Percentiles rank a stretch among this genome's conserved stretches.
phyloP scores from a whole-genome alignment of 1,140 invertebrate species.

The Zaprionus capensis region DNA sequence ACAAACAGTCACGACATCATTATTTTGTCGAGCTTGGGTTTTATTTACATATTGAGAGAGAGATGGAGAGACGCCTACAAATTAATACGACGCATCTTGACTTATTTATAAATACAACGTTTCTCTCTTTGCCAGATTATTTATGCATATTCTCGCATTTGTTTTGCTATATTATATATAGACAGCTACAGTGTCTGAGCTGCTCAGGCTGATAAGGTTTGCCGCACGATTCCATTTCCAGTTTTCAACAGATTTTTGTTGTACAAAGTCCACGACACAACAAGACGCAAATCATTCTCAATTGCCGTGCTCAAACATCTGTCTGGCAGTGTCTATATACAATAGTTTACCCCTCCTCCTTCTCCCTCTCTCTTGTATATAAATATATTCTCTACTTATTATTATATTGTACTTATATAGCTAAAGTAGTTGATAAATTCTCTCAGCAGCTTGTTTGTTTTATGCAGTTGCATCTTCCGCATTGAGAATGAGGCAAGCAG shows the following conservation, averaged over 20 bases:
- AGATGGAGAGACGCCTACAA: slow-evolving; percentile 26
- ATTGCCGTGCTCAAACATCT: slow-evolving; percentile 28
- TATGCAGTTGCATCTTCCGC: slow-evolving; percentile 22
- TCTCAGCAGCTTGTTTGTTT: slow-evolving; percentile 28
- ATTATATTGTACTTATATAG: background rate
- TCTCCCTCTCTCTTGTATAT: background rate
- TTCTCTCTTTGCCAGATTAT: slow-evolving; percentile 20
- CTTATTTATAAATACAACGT: slow-evolving; percentile 22
- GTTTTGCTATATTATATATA: slow-evolving; percentile 9
- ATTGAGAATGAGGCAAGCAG: slow-evolving; percentile 30
- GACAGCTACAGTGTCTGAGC: slow-evolving; percentile 1
- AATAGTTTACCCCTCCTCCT: background rate
- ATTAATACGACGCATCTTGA: slow-evolving; percentile 36
- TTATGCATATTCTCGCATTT: slow-evolving; percentile 39
- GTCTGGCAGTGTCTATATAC: slow-evolving; percentile 14
- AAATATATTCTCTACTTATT: background rate
- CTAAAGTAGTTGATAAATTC: slow-evolving; percentile 36
- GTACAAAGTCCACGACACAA: slow-evolving; percentile 23
- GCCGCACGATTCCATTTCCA: slow-evolving; percentile 23
- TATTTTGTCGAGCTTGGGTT: slow-evolving; percentile 25
- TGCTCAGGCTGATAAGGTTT: slow-evolving; percentile 38
- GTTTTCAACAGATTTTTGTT: slow-evolving; percentile 12
- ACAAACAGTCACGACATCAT: slow-evolving; percentile 15
- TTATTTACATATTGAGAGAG: slow-evolving; percentile 16
- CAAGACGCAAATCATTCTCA: slow-evolving; percentile 41